Percentiles rank a stretch among this genome's conserved stretches.
These are phyloP conservation scores for Chrysodeixis includens DNA, from an alignment of 2,888 invertebrate species.

Conservation along the genomic window DNA sequence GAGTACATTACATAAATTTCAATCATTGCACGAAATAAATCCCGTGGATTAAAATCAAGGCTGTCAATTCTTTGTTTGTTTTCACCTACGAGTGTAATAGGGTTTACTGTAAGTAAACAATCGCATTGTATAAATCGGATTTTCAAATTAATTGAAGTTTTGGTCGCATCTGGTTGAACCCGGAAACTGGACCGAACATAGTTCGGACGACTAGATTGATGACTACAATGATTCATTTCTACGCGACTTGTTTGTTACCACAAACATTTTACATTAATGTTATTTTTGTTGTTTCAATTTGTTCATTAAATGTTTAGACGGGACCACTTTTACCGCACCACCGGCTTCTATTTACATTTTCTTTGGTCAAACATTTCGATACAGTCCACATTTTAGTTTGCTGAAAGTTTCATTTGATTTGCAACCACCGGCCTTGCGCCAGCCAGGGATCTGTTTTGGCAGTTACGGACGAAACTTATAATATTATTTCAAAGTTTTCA, in stretches of 20 bases:
- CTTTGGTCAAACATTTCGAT: conserved; percentile 37
- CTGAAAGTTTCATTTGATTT: conserved; percentile 51
- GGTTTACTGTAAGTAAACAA: neutral
- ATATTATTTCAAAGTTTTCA: conserved; percentile 53
- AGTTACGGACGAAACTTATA: conserved; percentile 49
- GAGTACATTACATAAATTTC: neutral
- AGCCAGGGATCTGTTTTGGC: conserved; percentile 51
- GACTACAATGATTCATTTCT: neutral
- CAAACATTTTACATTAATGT: neutral
- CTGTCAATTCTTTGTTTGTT: neutral
- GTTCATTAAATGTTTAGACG: neutral
- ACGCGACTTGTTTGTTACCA: neutral
- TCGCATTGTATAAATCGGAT: neutral
- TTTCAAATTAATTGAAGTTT: conserved; percentile 6
- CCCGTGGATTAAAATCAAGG: too few species aligned
- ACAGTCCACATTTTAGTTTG: conserved; percentile 41
- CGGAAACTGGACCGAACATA: conserved; percentile 2
- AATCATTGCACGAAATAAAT: too few species aligned
- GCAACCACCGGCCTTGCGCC: conserved; percentile 39
- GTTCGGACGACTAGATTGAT: neutral
- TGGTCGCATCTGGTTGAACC: neutral
- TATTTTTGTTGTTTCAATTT: neutral
- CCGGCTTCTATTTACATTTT: conserved; percentile 29
- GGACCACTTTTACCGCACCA: neutral
- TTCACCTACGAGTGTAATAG: neutral